These are phyloP conservation scores for Dendrolimus punctatus DNA, from an alignment of 1,140 invertebrate species.

Conservation along the genomic window DNA sequence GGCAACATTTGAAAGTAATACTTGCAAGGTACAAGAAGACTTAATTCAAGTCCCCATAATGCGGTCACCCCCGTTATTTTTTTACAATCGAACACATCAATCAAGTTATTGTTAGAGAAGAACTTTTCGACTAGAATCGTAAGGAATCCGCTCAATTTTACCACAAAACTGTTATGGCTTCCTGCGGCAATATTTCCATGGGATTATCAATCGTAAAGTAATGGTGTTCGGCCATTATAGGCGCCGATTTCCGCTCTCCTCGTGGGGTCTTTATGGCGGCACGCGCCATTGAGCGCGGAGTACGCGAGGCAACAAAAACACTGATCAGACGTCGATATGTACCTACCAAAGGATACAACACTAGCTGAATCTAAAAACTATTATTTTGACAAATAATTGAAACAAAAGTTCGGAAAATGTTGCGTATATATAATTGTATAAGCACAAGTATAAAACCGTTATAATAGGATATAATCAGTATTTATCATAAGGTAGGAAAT, in stretches of 20 bases:
- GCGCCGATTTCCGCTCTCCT: conserved; percentile 62
- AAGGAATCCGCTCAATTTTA: conserved; percentile 53
- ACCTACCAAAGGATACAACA: no score
- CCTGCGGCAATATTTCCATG: conserved; percentile 56
- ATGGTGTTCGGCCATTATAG: conserved; percentile 67
- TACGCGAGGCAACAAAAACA: conserved; percentile 8
- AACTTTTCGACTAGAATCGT: conserved; percentile 13
- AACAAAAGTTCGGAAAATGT: no score
- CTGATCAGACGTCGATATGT: no score
- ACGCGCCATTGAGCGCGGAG: conserved; percentile 67
- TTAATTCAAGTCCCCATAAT: no score
- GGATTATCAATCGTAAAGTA: conserved; percentile 68
- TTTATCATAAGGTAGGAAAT: no score
- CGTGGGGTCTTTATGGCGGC: conserved; percentile 68
- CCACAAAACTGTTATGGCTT: conserved; percentile 69
- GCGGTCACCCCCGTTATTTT: background rate
- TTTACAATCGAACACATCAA: background rate
- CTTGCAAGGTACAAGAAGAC: no score
- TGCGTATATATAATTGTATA: no score
- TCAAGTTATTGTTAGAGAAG: background rate
- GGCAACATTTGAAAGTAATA: no score
- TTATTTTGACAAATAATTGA: no score
- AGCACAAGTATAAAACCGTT: no score
- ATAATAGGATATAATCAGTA: no score
- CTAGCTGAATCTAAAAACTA: no score